Evolutionary conservation across 2,888 invertebrate species (phyloP).

Genomic region (Drosophila merina): DNA sequence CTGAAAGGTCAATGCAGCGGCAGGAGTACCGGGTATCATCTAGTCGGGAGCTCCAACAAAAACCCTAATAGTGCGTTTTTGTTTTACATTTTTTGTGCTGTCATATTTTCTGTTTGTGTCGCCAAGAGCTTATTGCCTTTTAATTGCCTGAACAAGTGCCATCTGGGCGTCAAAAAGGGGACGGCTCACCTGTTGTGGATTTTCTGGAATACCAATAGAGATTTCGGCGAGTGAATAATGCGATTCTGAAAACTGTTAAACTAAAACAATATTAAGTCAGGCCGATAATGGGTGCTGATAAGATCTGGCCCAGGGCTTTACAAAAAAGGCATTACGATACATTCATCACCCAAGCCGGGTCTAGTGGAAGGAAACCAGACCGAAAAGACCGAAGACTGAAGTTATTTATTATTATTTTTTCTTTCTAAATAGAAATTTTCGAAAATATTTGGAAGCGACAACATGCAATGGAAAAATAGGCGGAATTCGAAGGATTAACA

Average conservation of each 20-base stretch:
- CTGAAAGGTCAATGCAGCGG: too few species aligned
- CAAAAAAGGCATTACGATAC: too few species aligned
- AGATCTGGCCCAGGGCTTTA: too few species aligned
- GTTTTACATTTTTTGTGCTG: not conserved
- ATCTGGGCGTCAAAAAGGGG: not conserved
- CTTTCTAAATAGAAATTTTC: too few species aligned
- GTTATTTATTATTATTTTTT: too few species aligned
- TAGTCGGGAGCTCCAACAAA: not conserved
- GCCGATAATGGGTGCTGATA: not conserved
- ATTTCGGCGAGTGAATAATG: not conserved
- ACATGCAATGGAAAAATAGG: too few species aligned
- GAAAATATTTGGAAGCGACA: too few species aligned
- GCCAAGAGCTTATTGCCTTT: conserved; percentile 59
- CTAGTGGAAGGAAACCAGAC: too few species aligned
- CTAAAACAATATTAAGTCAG: not conserved
- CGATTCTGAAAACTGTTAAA: not conserved
- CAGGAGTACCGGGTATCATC: not conserved
- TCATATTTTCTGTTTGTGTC: conserved; percentile 18
- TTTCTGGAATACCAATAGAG: not conserved
- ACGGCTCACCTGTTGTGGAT: not conserved
- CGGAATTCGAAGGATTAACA: too few species aligned
- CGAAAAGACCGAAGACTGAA: too few species aligned
- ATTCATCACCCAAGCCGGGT: too few species aligned
- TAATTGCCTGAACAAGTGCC: conserved; percentile 48
- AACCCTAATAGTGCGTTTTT: not conserved